Base-by-base conservation (phyloP, 2,113 vertebrate species). In the Ondatra zibethicus region DNA sequence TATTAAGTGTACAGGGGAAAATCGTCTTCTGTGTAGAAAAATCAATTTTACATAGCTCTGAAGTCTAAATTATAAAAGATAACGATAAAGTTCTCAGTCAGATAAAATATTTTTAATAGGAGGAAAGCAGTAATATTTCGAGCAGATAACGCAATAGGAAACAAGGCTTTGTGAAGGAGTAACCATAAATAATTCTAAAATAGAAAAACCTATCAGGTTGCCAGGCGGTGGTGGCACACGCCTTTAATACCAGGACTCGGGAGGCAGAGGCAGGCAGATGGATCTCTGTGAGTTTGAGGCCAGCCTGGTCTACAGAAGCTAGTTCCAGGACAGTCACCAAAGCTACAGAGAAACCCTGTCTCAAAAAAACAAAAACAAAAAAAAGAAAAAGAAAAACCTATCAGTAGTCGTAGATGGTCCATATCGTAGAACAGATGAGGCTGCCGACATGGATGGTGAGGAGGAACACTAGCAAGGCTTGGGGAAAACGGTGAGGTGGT, bases 51-150 rank as follows among this genome's bases (percentile, higher is more conserved):
- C 23, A 31, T 93, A 14, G 1, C 39, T 81, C 29, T 93, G 14
- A 89, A 61, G 52, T 39, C 76, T 89, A 75, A 89, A 76, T 81
- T 52, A 88, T 82, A 94, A 50, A 82, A 89, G 92, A 63, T 93
- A 92, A 50, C 13, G n/a, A 50, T 58, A 78, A 88, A 68, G 6
- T 78, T 96, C 27, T 93, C n/a, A 90, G 3, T 72, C 73, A 52
- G 29, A 73, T 27, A 68, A 76, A 93, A 36, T 91, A 65, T 29
- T 58, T 68, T 33, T 76, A 80, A 70, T 10, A 9, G 27, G n/a
- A 91, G 61, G 29, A 82, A 93, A 21, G 11, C 73, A 91, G 3
- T 85, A 19, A 85, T 77, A 77, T 80, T 96, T 73, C 92, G 75
- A 88, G 39, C 50, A 84, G 80, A 76, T 73, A 93, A 65, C 61